These are phyloP conservation scores for Sinonovacula constricta DNA, from an alignment of 1,140 invertebrate genomes.

Conservation along the genomic window DNA sequence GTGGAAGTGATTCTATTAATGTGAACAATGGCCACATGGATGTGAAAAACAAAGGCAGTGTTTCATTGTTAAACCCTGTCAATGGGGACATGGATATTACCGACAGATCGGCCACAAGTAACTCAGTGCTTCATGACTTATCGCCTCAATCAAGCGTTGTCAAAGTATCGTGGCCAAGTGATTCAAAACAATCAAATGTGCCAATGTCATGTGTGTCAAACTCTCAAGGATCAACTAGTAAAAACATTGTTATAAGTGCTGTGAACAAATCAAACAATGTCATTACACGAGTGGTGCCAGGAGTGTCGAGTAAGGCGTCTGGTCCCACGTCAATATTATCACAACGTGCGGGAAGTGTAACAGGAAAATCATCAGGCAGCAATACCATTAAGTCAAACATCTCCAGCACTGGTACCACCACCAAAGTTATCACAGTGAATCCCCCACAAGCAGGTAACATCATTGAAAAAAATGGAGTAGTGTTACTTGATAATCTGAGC, in stretches of 20 bases:
- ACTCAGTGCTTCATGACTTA: neutral
- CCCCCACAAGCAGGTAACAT: constrained; percentile 66
- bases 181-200: constrained; percentile 30
- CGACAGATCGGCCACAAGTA: constrained; percentile 23
- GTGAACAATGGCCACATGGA: constrained; percentile 58
- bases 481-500: neutral
- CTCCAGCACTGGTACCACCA: constrained; percentile 42
- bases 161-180: constrained; percentile 44
- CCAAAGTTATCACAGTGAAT: constrained; percentile 74
- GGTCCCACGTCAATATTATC: constrained; percentile 68
- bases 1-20: constrained; percentile 32
- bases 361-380: constrained; percentile 56
- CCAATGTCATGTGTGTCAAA: neutral
- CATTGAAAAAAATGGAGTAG: neutral
- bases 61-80: constrained; percentile 63
- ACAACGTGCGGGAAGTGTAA: constrained; percentile 61
- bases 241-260: constrained; percentile 72
- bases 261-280: constrained; percentile 72
- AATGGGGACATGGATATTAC: constrained; percentile 64
- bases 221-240: constrained; percentile 55
- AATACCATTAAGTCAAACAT: constrained; percentile 39
- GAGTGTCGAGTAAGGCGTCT: constrained; percentile 52
- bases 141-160: constrained; percentile 31
- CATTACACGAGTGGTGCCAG: constrained; percentile 69
- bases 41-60: constrained; percentile 52